A percentile compares a stretch with the other conserved stretches of the same genome.
These are phyloP conservation scores for Suncus etruscus DNA, from an alignment of 2,113 vertebrate species.

Conservation along the genomic window DNA sequence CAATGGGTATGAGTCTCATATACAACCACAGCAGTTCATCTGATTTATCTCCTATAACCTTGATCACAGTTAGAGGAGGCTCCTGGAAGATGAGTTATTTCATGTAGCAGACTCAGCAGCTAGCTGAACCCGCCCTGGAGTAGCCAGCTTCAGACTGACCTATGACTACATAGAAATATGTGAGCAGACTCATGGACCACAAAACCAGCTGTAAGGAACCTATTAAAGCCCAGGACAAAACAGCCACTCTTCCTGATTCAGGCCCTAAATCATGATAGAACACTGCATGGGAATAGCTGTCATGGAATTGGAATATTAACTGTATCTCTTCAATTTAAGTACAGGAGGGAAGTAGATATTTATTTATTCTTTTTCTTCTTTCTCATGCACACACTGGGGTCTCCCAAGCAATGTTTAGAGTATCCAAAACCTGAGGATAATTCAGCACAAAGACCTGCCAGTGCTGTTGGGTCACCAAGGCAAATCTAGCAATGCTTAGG, in stretches of 20 bases:
- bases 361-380: neutral
- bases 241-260: neutral
- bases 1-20: no score
- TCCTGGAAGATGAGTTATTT: neutral
- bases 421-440: no score
- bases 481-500: no score
- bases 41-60: neutral
- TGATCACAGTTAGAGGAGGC: neutral
- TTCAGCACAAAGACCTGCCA: no score
- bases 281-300: neutral
- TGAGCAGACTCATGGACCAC: neutral
- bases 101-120: neutral
- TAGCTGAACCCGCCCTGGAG: neutral
- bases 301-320: neutral
- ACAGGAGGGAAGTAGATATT: neutral
- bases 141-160: neutral
- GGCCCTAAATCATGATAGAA: neutral
- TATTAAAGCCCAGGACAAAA: neutral
- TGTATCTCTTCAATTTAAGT: neutral
- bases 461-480: no score
- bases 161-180: neutral
- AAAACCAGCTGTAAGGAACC: neutral
- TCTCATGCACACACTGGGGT: no score
- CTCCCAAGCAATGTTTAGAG: no score
- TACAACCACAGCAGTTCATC: neutral